phyloP scores from a whole-genome alignment of 1,140 invertebrate genomes.

The Lutraria rhynchaena region DNA sequence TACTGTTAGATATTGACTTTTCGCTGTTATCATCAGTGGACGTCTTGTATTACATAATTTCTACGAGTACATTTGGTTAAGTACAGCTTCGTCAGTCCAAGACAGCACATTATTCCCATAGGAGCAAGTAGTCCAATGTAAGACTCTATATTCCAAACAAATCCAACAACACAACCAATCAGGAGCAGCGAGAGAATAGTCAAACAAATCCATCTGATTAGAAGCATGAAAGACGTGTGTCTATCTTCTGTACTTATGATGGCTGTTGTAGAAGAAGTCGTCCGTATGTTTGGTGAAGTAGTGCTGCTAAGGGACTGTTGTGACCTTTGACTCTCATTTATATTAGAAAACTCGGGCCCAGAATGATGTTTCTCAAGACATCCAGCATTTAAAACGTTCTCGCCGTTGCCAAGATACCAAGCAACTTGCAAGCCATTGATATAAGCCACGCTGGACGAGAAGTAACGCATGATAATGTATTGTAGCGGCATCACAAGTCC shows the following conservation, averaged over 20 bases:
- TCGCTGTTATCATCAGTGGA: too few species aligned
- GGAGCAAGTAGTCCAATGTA: constrained; percentile 52
- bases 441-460: constrained; percentile 68
- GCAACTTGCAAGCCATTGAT: constrained; percentile 66
- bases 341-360: too few species aligned
- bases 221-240: neutral
- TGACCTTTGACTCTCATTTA: too few species aligned
- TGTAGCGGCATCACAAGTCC: constrained; percentile 67
- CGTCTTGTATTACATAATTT: too few species aligned
- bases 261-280: neutral
- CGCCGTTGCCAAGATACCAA: constrained; percentile 54
- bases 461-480: constrained; percentile 73
- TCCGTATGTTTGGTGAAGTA: too few species aligned
- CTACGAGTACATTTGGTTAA: neutral
- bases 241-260: neutral
- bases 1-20: too few species aligned
- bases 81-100: constrained; percentile 24
- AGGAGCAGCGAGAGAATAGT: constrained; percentile 5
- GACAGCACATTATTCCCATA: constrained; percentile 13
- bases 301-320: neutral
- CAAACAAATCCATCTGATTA: constrained; percentile 18
- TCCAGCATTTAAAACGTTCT: neutral
- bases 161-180: constrained; percentile 42
- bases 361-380: neutral
- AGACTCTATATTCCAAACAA: constrained; percentile 46